A percentile compares a stretch with the other conserved stretches of the same genome.
Conservation (phyloP, 2,113 vertebrate species). For the Solenodon paradoxus region DNA sequence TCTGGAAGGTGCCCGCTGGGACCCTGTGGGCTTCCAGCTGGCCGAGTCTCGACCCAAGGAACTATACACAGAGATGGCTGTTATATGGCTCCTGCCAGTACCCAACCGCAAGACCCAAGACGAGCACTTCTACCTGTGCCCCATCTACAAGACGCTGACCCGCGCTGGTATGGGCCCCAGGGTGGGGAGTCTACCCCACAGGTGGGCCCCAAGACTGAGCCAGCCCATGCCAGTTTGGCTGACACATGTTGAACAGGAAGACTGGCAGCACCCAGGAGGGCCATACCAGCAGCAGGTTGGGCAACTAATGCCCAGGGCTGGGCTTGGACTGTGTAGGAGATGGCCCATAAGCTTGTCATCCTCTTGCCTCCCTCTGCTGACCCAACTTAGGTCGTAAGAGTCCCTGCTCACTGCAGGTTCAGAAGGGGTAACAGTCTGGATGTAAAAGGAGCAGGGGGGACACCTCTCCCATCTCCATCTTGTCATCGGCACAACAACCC, state of each 20-base stretch:
- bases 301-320: no score
- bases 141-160: constrained; percentile 94
- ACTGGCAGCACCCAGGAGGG: background rate
- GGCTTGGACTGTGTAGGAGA: background rate
- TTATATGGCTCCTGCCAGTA: constrained; percentile 90
- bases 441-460: background rate
- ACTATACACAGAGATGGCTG: constrained; percentile 91
- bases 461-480: background rate
- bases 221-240: background rate
- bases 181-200: background rate
- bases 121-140: constrained; percentile 88
- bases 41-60: constrained; percentile 89
- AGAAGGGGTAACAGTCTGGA: background rate
- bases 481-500: background rate
- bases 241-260: background rate
- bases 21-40: constrained; percentile 73
- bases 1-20: constrained; percentile 93
- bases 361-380: background rate
- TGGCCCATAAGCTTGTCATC: background rate
- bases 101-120: constrained; percentile 80
- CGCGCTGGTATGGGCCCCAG: constrained; percentile 85
- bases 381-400: background rate
- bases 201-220: background rate
- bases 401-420: background rate
- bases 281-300: background rate